Evolutionary conservation across 1,140 invertebrate genomes (phyloP).

Genomic region (Kradibia gibbosae): DNA sequence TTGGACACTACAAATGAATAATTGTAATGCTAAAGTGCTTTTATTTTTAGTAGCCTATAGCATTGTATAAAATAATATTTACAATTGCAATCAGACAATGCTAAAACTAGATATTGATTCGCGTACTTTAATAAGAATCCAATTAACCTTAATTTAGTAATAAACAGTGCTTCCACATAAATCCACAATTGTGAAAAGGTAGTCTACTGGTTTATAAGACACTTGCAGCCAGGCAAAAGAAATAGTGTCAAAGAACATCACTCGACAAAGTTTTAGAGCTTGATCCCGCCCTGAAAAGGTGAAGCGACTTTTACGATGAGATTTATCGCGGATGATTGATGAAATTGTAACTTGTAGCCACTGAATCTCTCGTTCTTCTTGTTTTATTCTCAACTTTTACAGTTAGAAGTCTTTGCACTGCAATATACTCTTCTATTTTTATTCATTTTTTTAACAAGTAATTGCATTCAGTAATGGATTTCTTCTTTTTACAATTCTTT

Average conservation of each 20-base stretch:
- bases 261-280: slow-evolving; percentile 16
- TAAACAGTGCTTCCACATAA: neutral
- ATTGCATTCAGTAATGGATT: neutral
- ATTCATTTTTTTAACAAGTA: neutral
- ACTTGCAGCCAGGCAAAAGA: slow-evolving; percentile 12
- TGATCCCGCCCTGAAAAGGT: slow-evolving; percentile 42
- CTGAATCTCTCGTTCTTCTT: slow-evolving; percentile 1
- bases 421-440: neutral
- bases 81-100: too few relatives aligned
- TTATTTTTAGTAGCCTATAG: too few relatives aligned
- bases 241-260: neutral
- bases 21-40: too few relatives aligned
- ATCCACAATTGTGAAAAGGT: slow-evolving; percentile 6
- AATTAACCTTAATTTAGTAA: neutral
- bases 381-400: slow-evolving; percentile 24
- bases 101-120: too few relatives aligned
- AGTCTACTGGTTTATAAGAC: slow-evolving; percentile 31
- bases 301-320: slow-evolving; percentile 43
- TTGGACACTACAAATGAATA: too few relatives aligned
- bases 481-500: slow-evolving; percentile 1
- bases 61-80: too few relatives aligned
- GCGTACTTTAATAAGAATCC: neutral
- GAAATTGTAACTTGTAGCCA: slow-evolving; percentile 38
- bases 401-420: neutral
- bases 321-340: slow-evolving; percentile 49